Conservation (phyloP, 1,140 invertebrate genomes). For the Sminthurinus signatus region DNA sequence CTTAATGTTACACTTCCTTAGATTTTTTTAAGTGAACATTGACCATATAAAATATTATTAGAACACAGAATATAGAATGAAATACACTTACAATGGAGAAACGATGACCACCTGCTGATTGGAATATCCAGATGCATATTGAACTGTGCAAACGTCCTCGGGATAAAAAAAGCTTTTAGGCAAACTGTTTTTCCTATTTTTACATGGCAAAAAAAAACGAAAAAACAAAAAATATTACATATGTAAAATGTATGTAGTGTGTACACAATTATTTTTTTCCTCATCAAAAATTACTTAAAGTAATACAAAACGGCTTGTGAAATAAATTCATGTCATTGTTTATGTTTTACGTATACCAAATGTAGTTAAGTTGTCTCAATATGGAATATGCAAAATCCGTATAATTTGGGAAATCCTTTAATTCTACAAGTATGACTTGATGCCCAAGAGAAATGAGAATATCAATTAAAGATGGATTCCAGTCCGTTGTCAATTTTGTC, state of each 20-base stretch:
- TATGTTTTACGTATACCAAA: slow-evolving; percentile 19
- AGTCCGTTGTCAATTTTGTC: slow-evolving; percentile 29
- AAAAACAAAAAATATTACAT: too few species aligned
- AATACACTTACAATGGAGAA: slow-evolving; percentile 29
- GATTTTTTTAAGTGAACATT: not conserved
- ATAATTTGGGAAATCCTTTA: slow-evolving; percentile 23
- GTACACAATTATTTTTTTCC: too few species aligned
- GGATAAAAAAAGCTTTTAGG: slow-evolving; percentile 35
- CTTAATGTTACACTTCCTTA: not conserved
- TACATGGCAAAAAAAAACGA: too few species aligned
- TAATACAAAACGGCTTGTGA: not conserved
- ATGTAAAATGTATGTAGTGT: too few species aligned
- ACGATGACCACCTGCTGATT: slow-evolving; percentile 21
- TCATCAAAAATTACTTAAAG: slow-evolving; percentile 1
- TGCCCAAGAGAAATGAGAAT: slow-evolving; percentile 21
- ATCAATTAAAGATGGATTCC: slow-evolving; percentile 31
- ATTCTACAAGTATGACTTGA: slow-evolving; percentile 33
- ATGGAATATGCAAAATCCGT: slow-evolving; percentile 32
- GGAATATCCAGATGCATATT: slow-evolving; percentile 8
- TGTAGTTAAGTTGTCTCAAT: slow-evolving; percentile 22
- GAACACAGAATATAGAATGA: too few species aligned
- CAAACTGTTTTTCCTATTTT: slow-evolving; percentile 22
- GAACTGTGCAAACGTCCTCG: slow-evolving; percentile 28
- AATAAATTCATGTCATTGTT: too few species aligned
- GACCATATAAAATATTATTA: not conserved